Percentiles rank a stretch among this genome's conserved stretches.
These are phyloP conservation scores for Periophthalmus magnuspinnatus DNA, from an alignment of 2,797 vertebrate genomes.

Conservation along the genomic window DNA sequence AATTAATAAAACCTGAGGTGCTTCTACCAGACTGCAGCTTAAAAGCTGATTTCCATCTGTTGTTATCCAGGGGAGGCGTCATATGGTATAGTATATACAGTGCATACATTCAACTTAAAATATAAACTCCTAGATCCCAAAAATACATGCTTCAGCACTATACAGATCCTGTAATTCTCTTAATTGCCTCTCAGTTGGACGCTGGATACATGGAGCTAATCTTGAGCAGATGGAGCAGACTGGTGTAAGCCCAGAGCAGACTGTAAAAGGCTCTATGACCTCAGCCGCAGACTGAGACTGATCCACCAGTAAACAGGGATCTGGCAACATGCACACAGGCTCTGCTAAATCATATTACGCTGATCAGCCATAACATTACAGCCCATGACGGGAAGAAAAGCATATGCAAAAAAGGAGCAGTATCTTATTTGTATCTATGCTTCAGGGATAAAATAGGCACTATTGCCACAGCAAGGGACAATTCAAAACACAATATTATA, in stretches of 20 bases:
- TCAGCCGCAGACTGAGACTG: slow-evolving; percentile 40
- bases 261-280: slow-evolving; percentile 33
- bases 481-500: too few species aligned
- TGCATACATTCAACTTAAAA: too few species aligned
- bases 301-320: slow-evolving; percentile 28
- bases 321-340: not conserved
- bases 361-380: not conserved
- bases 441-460: not conserved
- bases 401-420: not conserved
- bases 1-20: too few species aligned
- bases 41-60: too few species aligned
- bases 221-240: slow-evolving; percentile 48
- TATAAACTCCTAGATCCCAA: not conserved
- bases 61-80: too few species aligned
- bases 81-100: too few species aligned
- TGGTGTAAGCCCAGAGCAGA: slow-evolving; percentile 37
- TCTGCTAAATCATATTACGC: not conserved
- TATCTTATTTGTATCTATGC: not conserved
- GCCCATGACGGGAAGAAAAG: not conserved
- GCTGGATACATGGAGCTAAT: slow-evolving; percentile 12
- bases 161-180: slow-evolving; percentile 13
- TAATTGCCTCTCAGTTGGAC: not conserved
- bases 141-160: not conserved
- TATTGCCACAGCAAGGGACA: too few species aligned
- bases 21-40: too few species aligned